Evolutionary conservation across 2,113 vertebrate species (phyloP).

Genomic region (Gallinago paraguaiae): DNA sequence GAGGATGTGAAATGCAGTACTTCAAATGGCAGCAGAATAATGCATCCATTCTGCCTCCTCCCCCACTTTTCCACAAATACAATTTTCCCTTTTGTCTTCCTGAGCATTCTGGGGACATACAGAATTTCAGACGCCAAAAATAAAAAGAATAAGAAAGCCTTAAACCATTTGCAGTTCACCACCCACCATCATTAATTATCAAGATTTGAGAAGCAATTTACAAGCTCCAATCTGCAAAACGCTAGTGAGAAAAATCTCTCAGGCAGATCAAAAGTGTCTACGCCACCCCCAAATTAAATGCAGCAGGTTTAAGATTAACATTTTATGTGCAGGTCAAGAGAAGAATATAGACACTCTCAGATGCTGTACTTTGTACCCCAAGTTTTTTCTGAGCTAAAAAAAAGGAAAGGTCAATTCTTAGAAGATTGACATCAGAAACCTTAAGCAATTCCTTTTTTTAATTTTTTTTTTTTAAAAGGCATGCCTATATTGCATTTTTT

Average conservation of each 20-base stretch:
- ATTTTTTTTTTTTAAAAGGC: not conserved
- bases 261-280: constrained; percentile 49
- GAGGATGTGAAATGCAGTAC: not conserved
- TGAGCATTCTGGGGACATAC: not conserved
- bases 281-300: not conserved
- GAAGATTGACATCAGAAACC: not conserved
- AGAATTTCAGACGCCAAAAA: constrained; percentile 25
- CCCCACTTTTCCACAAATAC: not conserved
- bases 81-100: constrained; percentile 49
- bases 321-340: not conserved
- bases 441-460: not conserved
- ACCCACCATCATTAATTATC: constrained; percentile 65
- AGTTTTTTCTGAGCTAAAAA: not conserved
- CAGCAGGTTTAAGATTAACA: not conserved
- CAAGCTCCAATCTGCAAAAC: constrained; percentile 20
- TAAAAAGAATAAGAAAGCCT: constrained; percentile 38
- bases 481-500: not conserved
- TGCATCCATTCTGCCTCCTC: not conserved
- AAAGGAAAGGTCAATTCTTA: not conserved
- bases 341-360: not conserved
- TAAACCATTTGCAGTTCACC: constrained; percentile 43
- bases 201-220: constrained; percentile 57
- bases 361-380: not conserved
- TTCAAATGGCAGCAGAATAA: not conserved
- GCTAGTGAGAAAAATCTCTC: constrained; percentile 35